Base-by-base conservation (phyloP, 2,113 vertebrate species). In the Mus spicilegus region DNA sequence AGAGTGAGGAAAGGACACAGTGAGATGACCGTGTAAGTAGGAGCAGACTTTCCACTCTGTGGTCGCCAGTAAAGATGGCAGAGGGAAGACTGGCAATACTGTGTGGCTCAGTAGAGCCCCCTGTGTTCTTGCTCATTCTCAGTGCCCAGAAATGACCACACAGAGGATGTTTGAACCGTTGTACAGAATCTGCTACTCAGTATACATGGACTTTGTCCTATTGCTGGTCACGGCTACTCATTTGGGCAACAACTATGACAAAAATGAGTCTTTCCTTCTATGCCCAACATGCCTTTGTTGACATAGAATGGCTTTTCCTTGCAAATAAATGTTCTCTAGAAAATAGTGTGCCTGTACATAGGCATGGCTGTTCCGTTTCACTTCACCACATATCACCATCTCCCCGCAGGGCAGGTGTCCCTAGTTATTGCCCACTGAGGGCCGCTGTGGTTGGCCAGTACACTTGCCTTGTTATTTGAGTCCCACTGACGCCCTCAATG, bases 251-350 rank as follows among this genome's bases (percentile, higher is more conserved):
- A 73, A 56, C 5, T 36, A 4, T 20, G 30, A 87, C 51, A 14
- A 36, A 42, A 54, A 90, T 81, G 8, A 80, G 22, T 82, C 73
- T 77, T 85, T 90, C 89, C 70, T 70, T 54, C 1, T 8, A 28
- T 86, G 72, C 54, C 72, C 77, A 73, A 77, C 67, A 39, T 69
- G 72, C 30, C 90, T 85, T 93, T 92, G 95, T 76, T 51, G 16
- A 73, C 75, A 94, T 58, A 97, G 33, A 95, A 69, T 90, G 75
- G 77, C 85, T 67, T 95, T 95, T 93, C 75, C 73, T 93, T 92
- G 75, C 42, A 95, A 82, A 54, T 86, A 75, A 77, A 56, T 56
- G 17, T 91, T 96, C 85, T 93, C 72, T 94, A 76, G 92, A 65
- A 65, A 86, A 94, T 92, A 67, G 76, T 92, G 67, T 28, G 70